Percentiles rank a stretch among this genome's conserved stretches.
Evolutionary conservation across 2,888 invertebrate genomes (phyloP).

Genomic region (Leptopilina myrica): DNA sequence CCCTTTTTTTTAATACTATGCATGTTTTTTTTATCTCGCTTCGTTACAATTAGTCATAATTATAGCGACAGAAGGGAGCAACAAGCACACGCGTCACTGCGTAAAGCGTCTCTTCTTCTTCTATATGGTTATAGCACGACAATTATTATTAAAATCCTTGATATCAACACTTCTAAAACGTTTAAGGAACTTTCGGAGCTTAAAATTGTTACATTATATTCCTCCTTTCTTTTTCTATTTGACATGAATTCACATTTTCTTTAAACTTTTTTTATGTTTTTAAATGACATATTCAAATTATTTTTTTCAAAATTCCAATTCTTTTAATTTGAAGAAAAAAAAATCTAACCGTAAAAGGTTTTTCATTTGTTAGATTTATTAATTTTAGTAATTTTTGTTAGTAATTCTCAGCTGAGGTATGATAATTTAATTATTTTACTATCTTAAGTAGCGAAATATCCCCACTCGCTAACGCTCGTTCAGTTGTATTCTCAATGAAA

Average conservation of each 20-base stretch:
- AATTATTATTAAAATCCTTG: conserved; percentile 31
- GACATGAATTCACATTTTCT: not conserved
- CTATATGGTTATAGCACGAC: not conserved
- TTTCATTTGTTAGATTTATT: too few relatives aligned
- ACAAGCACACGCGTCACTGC: conserved; percentile 35
- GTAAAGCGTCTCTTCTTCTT: conserved; percentile 6
- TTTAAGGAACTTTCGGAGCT: conserved; percentile 27
- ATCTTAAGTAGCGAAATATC: too few relatives aligned
- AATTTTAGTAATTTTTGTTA: too few relatives aligned
- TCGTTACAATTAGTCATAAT: conserved; percentile 36
- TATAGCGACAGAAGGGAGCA: conserved; percentile 22
- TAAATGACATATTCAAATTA: too few relatives aligned
- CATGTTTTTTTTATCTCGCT: conserved; percentile 25
- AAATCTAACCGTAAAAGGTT: too few relatives aligned
- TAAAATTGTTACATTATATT: conserved; percentile 17
- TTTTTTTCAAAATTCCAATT: too few relatives aligned
- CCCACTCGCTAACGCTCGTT: too few relatives aligned
- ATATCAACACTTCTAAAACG: conserved; percentile 24
- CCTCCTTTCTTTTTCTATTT: not conserved
- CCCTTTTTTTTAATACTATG: not conserved
- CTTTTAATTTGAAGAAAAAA: too few relatives aligned
- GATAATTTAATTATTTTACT: too few relatives aligned
- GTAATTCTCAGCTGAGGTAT: too few relatives aligned
- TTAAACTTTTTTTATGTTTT: not conserved
- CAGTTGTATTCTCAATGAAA: too few relatives aligned